Evolutionary conservation across 2,888 invertebrate species (phyloP).

Genomic region (Pristionchus maxplancki): DNA sequence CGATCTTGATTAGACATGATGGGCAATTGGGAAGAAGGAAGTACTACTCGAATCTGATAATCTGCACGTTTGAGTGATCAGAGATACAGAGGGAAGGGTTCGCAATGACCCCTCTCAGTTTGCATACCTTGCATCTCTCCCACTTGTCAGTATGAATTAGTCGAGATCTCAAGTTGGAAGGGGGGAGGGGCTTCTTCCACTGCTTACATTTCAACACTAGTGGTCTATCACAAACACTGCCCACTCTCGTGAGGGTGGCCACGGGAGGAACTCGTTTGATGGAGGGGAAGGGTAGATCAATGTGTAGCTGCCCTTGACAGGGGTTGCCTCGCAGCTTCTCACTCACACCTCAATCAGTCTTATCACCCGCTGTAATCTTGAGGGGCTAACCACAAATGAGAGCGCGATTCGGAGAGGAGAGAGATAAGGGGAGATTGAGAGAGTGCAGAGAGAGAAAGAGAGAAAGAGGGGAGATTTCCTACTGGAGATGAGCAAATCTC

Average conservation of each 20-base stretch:
- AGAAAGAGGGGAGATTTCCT: background rate
- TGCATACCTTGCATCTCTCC: background rate
- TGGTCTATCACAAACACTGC: constrained; percentile 15
- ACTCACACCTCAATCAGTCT: constrained; percentile 37
- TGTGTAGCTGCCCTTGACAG: constrained; percentile 6
- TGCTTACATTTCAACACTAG: background rate
- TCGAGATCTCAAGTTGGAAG: constrained; percentile 23
- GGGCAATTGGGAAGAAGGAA: constrained; percentile 7
- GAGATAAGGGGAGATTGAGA: constrained; percentile 9
- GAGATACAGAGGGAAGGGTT: background rate
- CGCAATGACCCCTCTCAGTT: background rate
- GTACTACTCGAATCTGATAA: background rate
- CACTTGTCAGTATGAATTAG: constrained; percentile 43
- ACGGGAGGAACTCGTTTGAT: background rate
- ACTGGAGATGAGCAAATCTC: constrained; percentile 36
- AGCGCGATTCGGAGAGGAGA: background rate
- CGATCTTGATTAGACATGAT: constrained; percentile 29
- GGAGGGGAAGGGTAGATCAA: background rate
- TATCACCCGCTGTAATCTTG: constrained; percentile 33
- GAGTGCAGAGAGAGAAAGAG: background rate
- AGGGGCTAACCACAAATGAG: constrained; percentile 33
- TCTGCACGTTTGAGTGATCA: background rate
- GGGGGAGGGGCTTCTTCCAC: background rate
- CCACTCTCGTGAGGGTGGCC: constrained; percentile 1
- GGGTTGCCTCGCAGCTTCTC: constrained; percentile 29